Percentiles rank a stretch among this genome's conserved stretches.
phyloP scores from a whole-genome alignment of 2,113 vertebrate species.

The Leiothrix lutea region DNA sequence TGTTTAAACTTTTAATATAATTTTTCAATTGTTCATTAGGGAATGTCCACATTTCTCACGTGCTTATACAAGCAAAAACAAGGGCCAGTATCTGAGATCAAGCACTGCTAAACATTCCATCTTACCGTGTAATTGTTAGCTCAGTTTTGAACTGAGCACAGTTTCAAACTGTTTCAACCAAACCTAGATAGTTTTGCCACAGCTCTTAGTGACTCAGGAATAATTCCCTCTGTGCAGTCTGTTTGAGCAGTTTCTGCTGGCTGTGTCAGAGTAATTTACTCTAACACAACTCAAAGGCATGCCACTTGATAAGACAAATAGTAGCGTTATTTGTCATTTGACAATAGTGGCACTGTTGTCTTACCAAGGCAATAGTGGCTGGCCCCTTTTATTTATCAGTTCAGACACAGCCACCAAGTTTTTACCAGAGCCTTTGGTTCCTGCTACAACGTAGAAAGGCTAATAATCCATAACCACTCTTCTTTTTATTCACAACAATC shows the following conservation, averaged over 20 bases:
- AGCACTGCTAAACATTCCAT: neutral
- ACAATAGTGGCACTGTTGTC: neutral
- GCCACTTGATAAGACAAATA: neutral
- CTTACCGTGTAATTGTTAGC: neutral
- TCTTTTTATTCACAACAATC: neutral
- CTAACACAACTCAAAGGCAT: neutral
- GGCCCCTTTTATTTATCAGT: neutral
- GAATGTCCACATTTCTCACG: neutral
- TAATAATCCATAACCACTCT: neutral
- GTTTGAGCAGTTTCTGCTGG: neutral
- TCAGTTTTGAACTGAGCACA: neutral
- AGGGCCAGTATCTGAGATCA: neutral
- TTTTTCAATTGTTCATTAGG: neutral
- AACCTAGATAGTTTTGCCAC: neutral
- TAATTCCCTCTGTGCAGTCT: neutral
- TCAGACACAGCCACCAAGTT: neutral
- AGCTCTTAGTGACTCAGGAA: neutral
- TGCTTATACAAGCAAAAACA: neutral
- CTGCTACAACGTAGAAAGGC: neutral
- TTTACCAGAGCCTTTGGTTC: neutral
- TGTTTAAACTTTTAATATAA: neutral
- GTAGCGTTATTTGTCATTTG: neutral
- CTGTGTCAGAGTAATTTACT: neutral
- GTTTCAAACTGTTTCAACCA: neutral
- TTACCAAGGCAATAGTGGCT: neutral